Evolutionary conservation across 2,797 vertebrate species (phyloP).

Genomic region (Gambusia yucatana): DNA sequence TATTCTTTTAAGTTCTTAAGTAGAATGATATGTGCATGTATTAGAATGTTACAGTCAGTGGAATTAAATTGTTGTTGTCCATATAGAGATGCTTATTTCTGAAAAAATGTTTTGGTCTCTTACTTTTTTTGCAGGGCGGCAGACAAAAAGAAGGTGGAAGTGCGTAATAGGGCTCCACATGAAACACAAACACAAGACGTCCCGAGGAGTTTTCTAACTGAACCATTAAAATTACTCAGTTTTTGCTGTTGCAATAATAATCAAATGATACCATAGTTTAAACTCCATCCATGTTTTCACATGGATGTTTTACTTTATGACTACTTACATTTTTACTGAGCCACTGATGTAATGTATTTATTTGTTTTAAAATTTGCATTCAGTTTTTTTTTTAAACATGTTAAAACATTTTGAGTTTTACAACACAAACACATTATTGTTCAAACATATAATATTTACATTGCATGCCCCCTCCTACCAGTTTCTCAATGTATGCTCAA

Average conservation of each 20-base stretch:
- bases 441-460: neutral
- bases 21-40: neutral
- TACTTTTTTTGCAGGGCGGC: neutral
- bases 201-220: conserved; percentile 22
- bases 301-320: neutral
- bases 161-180: conserved; percentile 1
- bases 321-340: neutral
- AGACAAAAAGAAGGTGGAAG: neutral
- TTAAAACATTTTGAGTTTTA: neutral
- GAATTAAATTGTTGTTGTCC: neutral
- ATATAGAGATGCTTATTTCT: neutral
- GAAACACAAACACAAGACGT: conserved; percentile 3
- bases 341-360: neutral
- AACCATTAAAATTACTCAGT: conserved; percentile 26
- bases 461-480: neutral
- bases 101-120: neutral
- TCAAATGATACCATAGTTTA: neutral
- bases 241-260: conserved; percentile 14
- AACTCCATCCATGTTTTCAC: neutral
- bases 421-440: neutral
- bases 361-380: neutral
- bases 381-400: neutral
- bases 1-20: neutral
- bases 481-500: neutral
- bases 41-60: neutral